These are phyloP conservation scores for Ctenodactylus gundi DNA, from an alignment of 2,113 vertebrate species.

Conservation along the genomic window DNA sequence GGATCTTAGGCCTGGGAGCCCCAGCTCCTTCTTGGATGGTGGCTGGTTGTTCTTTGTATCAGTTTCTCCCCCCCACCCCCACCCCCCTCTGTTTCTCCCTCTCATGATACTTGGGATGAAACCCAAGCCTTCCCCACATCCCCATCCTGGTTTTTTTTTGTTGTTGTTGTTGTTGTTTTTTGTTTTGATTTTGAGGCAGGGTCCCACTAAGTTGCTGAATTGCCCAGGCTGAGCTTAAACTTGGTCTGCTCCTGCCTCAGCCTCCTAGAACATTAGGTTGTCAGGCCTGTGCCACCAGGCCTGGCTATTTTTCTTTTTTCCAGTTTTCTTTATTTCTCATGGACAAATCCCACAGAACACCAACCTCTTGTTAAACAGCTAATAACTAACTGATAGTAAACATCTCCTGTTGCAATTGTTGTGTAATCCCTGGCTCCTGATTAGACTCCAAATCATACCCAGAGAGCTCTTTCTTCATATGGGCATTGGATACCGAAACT, in stretches of 20 bases:
- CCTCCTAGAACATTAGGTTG: too few species aligned
- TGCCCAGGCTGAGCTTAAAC: too few species aligned
- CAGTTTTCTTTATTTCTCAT: not conserved
- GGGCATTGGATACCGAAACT: not conserved
- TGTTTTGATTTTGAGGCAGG: too few species aligned
- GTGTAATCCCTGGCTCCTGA: not conserved
- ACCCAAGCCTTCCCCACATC: too few species aligned
- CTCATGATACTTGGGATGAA: too few species aligned
- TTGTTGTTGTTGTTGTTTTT: too few species aligned
- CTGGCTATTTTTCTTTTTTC: not conserved
- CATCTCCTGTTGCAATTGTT: not conserved
- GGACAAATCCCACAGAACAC: not conserved
- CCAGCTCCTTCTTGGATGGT: not conserved
- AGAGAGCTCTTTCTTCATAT: not conserved
- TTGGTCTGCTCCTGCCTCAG: too few species aligned
- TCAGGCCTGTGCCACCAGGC: too few species aligned
- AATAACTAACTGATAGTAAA: not conserved
- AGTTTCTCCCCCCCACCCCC: not conserved
- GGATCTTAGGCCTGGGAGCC: not conserved
- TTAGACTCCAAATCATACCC: not conserved
- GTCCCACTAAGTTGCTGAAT: too few species aligned
- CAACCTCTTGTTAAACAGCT: not conserved
- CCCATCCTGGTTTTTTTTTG: too few species aligned
- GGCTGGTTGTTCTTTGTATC: not conserved
- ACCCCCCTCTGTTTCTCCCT: not conserved